Base-by-base conservation (phyloP, 2,113 vertebrate species). In the Phodopus roborovskii region DNA sequence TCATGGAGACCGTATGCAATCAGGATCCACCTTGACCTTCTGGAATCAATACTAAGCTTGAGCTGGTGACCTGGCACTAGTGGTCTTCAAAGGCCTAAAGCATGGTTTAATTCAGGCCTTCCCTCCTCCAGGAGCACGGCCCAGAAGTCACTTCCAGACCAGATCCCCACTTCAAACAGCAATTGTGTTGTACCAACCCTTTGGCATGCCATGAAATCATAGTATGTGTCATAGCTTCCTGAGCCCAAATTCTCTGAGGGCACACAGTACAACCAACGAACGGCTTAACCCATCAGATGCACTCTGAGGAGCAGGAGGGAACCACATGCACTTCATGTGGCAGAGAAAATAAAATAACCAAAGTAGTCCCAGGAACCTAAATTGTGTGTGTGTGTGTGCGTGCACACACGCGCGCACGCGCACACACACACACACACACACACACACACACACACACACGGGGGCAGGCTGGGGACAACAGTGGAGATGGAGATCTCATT, bases 291-390 rank as follows among this genome's bases (percentile, higher is more conserved):
- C 12, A 73, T 0, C 26, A n/a, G 12, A 79, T 83, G 17, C 8
- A 56, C 73, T 94, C 10, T 78, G 42, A 82, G 79, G 70, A 82
- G 39, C 36, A 79, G 6, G 50, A 87, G 53, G 60, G 87, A 73
- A 39, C 45, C 28, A 42, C 0, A 20, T 7, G 0, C 13, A 48
- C 19, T 82, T 64, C 5, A 0, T 4, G 24, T 36, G 28, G 30
- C 48, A 90, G 42, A 88, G 88, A 56, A 79, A 74, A 85, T 9
- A 87, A 71, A 3, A 75, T 45, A 45, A 45, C 45, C 6, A 50
- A 83, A 28, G 5, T 9, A 8, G 30, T 64, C 53, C 64, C 19
- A 82, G 56, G 42, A 79, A 11, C 74, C 45, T 39, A 50, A 24
- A 64, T 39, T 73, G 90, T n/a, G n/a, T n/a, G n/a, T n/a, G n/a